A percentile compares a stretch with the other conserved stretches of the same genome.
These are phyloP conservation scores for Stichodactyla mertensii DNA, from an alignment of 64 coral and sea anemone species.

Conservation along the genomic window DNA sequence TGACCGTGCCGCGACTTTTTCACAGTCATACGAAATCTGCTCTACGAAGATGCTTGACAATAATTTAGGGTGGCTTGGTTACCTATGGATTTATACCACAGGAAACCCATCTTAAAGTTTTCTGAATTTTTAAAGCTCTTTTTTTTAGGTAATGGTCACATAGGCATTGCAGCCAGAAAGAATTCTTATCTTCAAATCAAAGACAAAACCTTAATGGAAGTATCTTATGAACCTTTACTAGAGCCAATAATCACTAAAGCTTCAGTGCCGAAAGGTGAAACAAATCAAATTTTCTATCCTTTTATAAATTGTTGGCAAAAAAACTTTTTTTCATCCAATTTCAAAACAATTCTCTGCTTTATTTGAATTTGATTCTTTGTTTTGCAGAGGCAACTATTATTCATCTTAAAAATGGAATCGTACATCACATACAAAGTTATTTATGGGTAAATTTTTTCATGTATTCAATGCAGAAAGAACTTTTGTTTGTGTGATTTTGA, in stretches of 20 bases:
- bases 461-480: neutral
- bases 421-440: slow-evolving; percentile 81
- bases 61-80: neutral
- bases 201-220: slow-evolving; percentile 14
- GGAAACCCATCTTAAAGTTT: no score
- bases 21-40: no score
- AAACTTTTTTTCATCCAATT: neutral
- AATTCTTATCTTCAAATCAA: slow-evolving; percentile 55
- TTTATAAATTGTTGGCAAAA: neutral
- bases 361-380: neutral
- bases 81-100: no score
- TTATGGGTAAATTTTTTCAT: slow-evolving; percentile 64
- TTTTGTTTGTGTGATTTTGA: neutral
- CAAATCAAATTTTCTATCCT: no score
- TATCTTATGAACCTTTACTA: slow-evolving; percentile 42
- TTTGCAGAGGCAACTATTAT: slow-evolving; percentile 88
- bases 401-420: slow-evolving; percentile 67
- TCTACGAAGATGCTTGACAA: no score
- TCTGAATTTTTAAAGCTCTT: neutral
- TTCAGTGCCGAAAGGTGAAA: slow-evolving; percentile 23
- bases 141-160: slow-evolving; percentile 76
- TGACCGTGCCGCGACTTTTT: no score
- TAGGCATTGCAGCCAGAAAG: slow-evolving; percentile 47
- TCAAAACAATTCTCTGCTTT: neutral
- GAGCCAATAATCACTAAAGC: slow-evolving; percentile 15